Base-by-base conservation (phyloP, 2,113 vertebrate genomes). In the rat (Rattus norvegicus) region DNA sequence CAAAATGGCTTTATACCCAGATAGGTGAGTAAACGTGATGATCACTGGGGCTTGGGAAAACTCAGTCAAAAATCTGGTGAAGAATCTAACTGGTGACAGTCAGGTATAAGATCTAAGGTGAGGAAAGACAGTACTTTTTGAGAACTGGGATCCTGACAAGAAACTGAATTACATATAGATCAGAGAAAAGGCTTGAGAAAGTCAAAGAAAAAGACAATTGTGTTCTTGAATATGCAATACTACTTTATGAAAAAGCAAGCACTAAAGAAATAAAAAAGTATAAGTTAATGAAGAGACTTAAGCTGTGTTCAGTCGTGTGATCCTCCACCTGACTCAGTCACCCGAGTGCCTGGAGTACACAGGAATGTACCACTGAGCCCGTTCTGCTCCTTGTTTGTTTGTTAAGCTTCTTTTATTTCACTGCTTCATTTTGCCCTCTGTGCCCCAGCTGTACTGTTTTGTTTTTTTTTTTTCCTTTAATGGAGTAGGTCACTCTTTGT, bases 61-160 rank as follows among this genome's bases (percentile, higher is more conserved):
- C 39, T 24, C 70, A 88, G 10, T 20, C 49, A 54, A 2, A 36
- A 39, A 69, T 2, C 6, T 77, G 9, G 75, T n/a, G 28, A 88
- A 77, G 22, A 96, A n/a, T 79, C 77, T 89, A 54, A 81, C 10
- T 92, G 65, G 30, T 91, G 92, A 89, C n/a, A 86, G 88, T 91
- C 52, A 81, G 91, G 30, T 8, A 75, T 56, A 73, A 88, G 47
- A 39, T 13, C 52, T 49, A 83, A 67, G 9, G 22, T 65, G n/a
- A 72, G 63, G 47, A 70, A 88, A 90, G 65, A 36, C 52, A 86
- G 5, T 63, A 36, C 5, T 65, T 96, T 79, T 75, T 56, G 54
- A 87, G 59, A 87, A 84, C 30, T n/a, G 49, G 26, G 81, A 16
- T 80, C 36, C 33, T 54, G 11, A 69, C 49, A 59, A 22, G 24